These are phyloP conservation scores for Sesia apiformis DNA, from an alignment of 2,888 invertebrate genomes.

Conservation along the genomic window DNA sequence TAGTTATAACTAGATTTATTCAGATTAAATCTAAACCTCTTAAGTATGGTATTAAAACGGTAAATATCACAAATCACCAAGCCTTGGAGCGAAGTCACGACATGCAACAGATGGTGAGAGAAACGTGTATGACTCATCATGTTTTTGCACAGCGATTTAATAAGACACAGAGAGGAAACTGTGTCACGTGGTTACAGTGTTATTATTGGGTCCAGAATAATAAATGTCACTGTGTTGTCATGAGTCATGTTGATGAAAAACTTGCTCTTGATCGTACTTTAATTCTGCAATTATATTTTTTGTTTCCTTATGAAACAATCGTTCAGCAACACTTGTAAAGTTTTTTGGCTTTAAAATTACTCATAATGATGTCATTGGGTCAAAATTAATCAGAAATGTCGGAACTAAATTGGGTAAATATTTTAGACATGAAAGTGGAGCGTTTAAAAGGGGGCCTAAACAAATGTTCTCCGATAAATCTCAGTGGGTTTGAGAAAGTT, in stretches of 20 bases:
- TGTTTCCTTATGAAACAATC: background rate
- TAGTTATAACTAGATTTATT: no score
- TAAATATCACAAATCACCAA: background rate
- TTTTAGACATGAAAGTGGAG: no score
- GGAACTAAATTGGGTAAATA: no score
- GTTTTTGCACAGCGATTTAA: slow-evolving; percentile 12
- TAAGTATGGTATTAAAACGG: background rate
- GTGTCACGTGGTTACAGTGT: slow-evolving; percentile 3
- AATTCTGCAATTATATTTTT: slow-evolving; percentile 13
- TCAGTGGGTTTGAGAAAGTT: no score
- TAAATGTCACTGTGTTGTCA: background rate
- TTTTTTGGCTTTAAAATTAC: background rate
- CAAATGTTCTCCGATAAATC: no score
- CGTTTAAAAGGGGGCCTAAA: no score
- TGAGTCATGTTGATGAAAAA: slow-evolving; percentile 2
- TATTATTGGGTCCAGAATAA: background rate
- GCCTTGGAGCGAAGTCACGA: slow-evolving; percentile 12
- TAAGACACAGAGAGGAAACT: background rate
- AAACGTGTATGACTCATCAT: slow-evolving; percentile 38
- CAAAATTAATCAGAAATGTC: background rate
- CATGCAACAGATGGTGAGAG: slow-evolving; percentile 47
- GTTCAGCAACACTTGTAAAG: background rate
- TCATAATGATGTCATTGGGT: background rate
- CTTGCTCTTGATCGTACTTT: slow-evolving; percentile 14
- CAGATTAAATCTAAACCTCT: background rate